Percentiles rank a stretch among this genome's conserved stretches.
phyloP scores from a whole-genome alignment of 2,888 invertebrate genomes.

The Pollenia griseotomentosa region DNA sequence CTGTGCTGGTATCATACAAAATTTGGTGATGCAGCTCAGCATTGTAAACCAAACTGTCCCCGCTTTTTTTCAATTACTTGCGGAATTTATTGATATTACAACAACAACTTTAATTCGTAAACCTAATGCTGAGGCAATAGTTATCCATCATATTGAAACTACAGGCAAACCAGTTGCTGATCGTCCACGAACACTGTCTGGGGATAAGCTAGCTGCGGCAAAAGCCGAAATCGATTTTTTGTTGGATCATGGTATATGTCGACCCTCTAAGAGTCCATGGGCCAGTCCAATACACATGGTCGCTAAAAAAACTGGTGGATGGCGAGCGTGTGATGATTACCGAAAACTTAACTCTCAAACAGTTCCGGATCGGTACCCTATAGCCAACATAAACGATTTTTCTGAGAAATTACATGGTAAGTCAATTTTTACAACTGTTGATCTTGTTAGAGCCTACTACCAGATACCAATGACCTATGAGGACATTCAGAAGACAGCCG shows the following conservation, averaged over 20 bases:
- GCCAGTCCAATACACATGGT: conserved; percentile 60
- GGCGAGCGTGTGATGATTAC: conserved; percentile 42
- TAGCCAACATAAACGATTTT: conserved; percentile 54
- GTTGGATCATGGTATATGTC: conserved; percentile 33
- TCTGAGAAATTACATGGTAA: too few relatives aligned
- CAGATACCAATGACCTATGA: too few relatives aligned
- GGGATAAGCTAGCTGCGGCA: conserved; percentile 51
- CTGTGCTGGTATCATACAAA: conserved; percentile 13
- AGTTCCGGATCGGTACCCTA: conserved; percentile 36
- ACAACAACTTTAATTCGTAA: conserved; percentile 33
- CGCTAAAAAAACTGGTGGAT: conserved; percentile 45
- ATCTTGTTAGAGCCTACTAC: too few relatives aligned
- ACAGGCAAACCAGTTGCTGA: conserved; percentile 51
- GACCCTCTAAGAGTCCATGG: too few relatives aligned
- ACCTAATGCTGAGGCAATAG: not conserved
- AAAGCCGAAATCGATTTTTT: conserved; percentile 40
- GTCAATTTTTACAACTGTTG: too few relatives aligned
- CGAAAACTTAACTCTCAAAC: conserved; percentile 35
- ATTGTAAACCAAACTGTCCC: conserved; percentile 17
- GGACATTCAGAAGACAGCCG: too few relatives aligned
- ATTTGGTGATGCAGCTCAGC: conserved; percentile 34
- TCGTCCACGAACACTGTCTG: conserved; percentile 37
- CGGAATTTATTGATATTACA: conserved; percentile 48
- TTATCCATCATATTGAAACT: conserved; percentile 50
- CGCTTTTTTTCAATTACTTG: conserved; percentile 37